Conservation (phyloP, 2,797 vertebrate species). For the Ispidina lecontei region DNA sequence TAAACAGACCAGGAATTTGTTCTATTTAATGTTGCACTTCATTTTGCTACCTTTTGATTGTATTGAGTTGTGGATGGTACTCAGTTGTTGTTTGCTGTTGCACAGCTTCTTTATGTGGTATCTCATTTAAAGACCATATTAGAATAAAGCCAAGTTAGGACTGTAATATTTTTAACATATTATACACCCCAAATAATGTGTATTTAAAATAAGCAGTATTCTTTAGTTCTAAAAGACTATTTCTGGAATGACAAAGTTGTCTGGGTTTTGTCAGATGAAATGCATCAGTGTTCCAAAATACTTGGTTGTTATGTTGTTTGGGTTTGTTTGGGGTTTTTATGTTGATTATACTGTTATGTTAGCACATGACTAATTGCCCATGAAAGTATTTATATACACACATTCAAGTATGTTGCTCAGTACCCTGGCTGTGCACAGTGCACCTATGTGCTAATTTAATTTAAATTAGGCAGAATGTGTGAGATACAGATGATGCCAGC, state of each 20-base stretch:
- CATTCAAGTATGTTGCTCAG: neutral
- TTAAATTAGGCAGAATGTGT: neutral
- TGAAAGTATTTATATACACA: neutral
- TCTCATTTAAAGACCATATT: neutral
- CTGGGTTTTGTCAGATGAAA: neutral
- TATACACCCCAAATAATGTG: neutral
- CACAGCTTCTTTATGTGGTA: neutral
- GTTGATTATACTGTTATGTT: neutral
- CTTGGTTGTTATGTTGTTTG: neutral
- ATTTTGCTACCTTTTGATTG: neutral
- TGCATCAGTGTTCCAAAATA: neutral
- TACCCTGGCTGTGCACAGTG: neutral
- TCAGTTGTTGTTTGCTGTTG: neutral
- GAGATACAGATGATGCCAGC: neutral
- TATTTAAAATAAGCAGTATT: neutral
- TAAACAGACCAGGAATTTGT: neutral
- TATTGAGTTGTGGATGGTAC: neutral
- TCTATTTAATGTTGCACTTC: neutral
- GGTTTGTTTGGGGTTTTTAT: neutral
- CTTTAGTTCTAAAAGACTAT: neutral
- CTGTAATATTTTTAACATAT: neutral
- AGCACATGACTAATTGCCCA: neutral
- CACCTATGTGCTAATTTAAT: neutral
- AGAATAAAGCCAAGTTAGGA: neutral
- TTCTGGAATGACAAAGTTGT: neutral